Evolutionary conservation across 1,140 invertebrate genomes (phyloP).

Genomic region (Scaptomyza pallida): DNA sequence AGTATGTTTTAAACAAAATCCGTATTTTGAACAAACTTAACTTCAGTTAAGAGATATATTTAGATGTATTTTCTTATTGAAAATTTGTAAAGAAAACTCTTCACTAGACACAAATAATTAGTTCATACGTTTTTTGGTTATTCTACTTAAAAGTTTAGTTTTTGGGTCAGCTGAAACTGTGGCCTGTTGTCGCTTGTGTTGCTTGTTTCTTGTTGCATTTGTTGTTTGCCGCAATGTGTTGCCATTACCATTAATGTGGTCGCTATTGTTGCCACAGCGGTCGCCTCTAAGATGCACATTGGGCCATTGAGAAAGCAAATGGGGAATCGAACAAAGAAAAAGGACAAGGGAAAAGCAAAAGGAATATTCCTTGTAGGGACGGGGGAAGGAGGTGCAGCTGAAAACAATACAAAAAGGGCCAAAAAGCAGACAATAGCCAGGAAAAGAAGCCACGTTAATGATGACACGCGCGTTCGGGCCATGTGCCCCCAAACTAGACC

Average conservation of each 20-base stretch:
- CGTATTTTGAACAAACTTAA: too few relatives aligned
- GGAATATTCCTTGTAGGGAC: not conserved
- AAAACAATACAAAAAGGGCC: slow-evolving; percentile 70
- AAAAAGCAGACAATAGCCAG: slow-evolving; percentile 56
- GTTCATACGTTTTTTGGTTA: slow-evolving; percentile 15
- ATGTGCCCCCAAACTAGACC: slow-evolving; percentile 57
- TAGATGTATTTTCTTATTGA: too few relatives aligned
- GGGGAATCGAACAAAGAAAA: slow-evolving; percentile 1
- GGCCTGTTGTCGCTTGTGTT: slow-evolving; percentile 31
- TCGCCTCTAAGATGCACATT: slow-evolving; percentile 38
- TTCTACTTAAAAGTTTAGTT: slow-evolving; percentile 41
- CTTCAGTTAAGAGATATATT: too few relatives aligned
- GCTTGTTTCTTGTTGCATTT: slow-evolving; percentile 47
- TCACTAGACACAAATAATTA: too few relatives aligned
- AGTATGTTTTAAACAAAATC: too few relatives aligned
- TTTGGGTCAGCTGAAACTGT: slow-evolving; percentile 71
- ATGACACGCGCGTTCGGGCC: slow-evolving; percentile 70
- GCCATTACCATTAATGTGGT: slow-evolving; percentile 67
- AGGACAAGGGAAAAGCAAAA: not conserved
- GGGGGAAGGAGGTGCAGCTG: slow-evolving; percentile 14
- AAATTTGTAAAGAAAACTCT: too few relatives aligned
- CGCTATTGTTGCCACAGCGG: slow-evolving; percentile 55
- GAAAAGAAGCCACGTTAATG: slow-evolving; percentile 69
- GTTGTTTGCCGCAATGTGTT: slow-evolving; percentile 71
- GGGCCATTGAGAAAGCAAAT: slow-evolving; percentile 7